phyloP scores from a whole-genome alignment of 2,888 invertebrate species.

The Neoitamus cyanurus region DNA sequence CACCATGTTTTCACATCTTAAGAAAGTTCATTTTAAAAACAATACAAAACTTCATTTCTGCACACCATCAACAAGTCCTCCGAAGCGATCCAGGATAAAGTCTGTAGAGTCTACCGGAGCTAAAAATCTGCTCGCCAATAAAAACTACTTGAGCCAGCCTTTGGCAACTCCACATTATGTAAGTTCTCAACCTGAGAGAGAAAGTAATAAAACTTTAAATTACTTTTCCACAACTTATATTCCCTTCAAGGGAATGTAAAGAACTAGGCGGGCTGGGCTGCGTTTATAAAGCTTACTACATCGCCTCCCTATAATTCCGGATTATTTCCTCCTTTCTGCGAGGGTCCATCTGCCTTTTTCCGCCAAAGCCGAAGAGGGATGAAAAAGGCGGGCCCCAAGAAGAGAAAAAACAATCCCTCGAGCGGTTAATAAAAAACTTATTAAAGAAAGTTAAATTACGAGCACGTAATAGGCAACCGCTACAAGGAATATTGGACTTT shows the following conservation, averaged over 20 bases:
- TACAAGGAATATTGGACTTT: background rate
- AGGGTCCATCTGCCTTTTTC: background rate
- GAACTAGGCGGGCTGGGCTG: background rate
- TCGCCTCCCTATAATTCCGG: background rate
- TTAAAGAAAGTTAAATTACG: conserved; percentile 21
- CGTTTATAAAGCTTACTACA: background rate
- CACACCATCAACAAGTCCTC: background rate
- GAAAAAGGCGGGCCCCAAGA: background rate
- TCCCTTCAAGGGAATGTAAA: background rate
- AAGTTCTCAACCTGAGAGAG: background rate
- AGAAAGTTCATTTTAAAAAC: background rate
- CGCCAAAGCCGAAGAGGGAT: background rate
- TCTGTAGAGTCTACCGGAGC: background rate
- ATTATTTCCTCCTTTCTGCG: background rate
- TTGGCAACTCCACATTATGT: background rate
- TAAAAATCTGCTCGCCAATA: background rate
- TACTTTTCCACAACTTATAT: conserved; percentile 33
- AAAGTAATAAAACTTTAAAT: conserved; percentile 40
- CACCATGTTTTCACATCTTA: background rate
- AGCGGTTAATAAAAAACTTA: conserved; percentile 9
- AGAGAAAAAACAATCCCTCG: background rate
- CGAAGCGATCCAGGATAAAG: background rate
- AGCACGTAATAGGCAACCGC: conserved; percentile 12
- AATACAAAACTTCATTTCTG: background rate
- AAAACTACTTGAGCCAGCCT: background rate